Conservation (phyloP, 2,797 vertebrate species). For the Bufotes viridis region DNA sequence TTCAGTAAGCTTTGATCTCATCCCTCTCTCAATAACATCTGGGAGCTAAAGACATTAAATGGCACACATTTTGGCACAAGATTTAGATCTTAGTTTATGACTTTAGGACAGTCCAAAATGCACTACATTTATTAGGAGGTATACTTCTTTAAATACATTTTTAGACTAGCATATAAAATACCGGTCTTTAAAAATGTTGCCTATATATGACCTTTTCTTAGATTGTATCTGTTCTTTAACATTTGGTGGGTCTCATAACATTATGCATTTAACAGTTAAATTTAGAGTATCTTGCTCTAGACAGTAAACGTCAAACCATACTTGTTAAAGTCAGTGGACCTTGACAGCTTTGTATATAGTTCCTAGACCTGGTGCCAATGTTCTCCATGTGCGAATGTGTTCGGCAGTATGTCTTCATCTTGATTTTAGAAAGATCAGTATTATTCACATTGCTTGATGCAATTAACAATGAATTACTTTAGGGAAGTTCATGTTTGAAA, state of each 20-base stretch:
- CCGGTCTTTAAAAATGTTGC: too few species aligned
- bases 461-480: slow-evolving; percentile 66
- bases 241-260: neutral
- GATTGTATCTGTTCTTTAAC: neutral
- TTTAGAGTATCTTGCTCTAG: neutral
- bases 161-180: too few species aligned
- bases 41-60: too few species aligned
- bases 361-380: slow-evolving; percentile 34
- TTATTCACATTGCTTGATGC: slow-evolving; percentile 57
- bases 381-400: neutral
- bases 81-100: too few species aligned
- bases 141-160: too few species aligned
- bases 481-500: slow-evolving; percentile 69
- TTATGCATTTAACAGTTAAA: neutral
- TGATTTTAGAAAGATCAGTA: slow-evolving; percentile 57
- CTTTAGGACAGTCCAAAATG: too few species aligned
- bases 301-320: neutral
- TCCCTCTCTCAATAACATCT: too few species aligned
- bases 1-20: too few species aligned
- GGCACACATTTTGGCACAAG: too few species aligned
- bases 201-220: neutral
- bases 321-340: slow-evolving; percentile 38
- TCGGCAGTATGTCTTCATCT: neutral
- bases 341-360: slow-evolving; percentile 35
- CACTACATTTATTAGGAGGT: too few species aligned